Evolutionary conservation across 2,888 invertebrate species (phyloP), one percentile per base, ranked within the genome.

Genomic region (Drosophila rellima): DNA sequence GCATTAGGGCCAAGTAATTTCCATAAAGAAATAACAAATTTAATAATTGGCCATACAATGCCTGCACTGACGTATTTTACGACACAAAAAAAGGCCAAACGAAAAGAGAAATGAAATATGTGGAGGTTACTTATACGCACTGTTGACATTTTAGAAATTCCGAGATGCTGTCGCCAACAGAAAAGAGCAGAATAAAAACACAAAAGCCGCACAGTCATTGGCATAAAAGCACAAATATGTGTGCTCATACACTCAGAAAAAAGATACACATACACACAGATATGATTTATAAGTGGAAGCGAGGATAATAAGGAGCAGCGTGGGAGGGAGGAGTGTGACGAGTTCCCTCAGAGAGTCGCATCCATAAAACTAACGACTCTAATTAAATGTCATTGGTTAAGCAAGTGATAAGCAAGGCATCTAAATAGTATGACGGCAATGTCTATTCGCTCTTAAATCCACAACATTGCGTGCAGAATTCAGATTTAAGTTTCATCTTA

Each of bases 301-400:
- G 11, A 13, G 51, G 39, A 40, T 40, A 40, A 23, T 8, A 33
- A 3, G 15, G 20, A 26, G 2, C 1, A 23, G 23, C 26, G 35
- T 2, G n/a, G n/a, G 35, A 29, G 18, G 13, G 31, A 39, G 18
- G 33, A 10, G 17, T 13, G 17, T 29, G 15, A 7, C 0, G 7
- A 17, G 47, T 7, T 48, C 31, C 18, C 47, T 48, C 5, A 18
- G 47, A 48, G 42, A 79, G 74, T 50, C 47, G 40, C 42, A 69
- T 59, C 23, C 54, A 68, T 72, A 73, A 62, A 70, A 80, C 69
- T 68, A 66, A 87, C 50, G 59, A 77, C 68, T 59, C 81, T 78
- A 83, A 83, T 83, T 83, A 89, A 83, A 83, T 89, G 69, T 62
- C 83, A 72, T 70, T 72, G 72, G 59, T 61, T 85, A 64, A 80